Base-by-base conservation (phyloP, 2,113 vertebrate species). In the Triplophysa tibetana region DNA sequence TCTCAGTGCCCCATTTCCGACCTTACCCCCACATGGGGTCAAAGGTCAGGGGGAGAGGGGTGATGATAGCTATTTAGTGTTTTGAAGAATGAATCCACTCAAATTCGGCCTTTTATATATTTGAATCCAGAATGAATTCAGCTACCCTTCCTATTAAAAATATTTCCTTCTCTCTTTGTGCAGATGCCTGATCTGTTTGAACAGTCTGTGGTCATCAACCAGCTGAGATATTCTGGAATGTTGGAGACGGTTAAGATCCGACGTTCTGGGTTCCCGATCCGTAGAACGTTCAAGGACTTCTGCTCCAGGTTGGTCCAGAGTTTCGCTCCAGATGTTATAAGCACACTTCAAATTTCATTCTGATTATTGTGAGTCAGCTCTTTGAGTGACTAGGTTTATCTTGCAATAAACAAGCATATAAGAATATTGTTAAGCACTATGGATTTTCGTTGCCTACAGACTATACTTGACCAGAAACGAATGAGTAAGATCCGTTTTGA, bases 151-250 rank as follows among this genome's bases (percentile, higher is more conserved):
- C 9, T 29, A 7, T 56, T 69, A 54, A 54, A 17, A 54, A 6
- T 54, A 3, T 54, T 19, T n/a, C 9, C 3, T 43, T 79, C 33
- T 81, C 9, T 77, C 29, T 29, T 8, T 67, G 13, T 72, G 17
- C 54, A 98, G 97, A 95, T 97, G 96, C 96, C 98, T 23, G 96
- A 96, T 84, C 95, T 95, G 78, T 99, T 99, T 87, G 97, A 99
- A 90, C 95, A 96, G 91, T 92, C 94, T 0, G 89, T 99, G 70
- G 98, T 99, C 80, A 93, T 99, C 65, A 99, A 98, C 91, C 98
- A 99, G 93, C 93, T 99, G 88, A 90, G 94, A 19, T 99, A 99
- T 85, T 99, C 98, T 0, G 98, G 98, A 74, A 99, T 99, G 96
- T 48, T 99, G 90, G 97, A 99, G 88, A 99, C 97, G 0, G 97